These are phyloP conservation scores for Brotula barbata DNA, from an alignment of 2,797 vertebrate species.

Conservation along the genomic window DNA sequence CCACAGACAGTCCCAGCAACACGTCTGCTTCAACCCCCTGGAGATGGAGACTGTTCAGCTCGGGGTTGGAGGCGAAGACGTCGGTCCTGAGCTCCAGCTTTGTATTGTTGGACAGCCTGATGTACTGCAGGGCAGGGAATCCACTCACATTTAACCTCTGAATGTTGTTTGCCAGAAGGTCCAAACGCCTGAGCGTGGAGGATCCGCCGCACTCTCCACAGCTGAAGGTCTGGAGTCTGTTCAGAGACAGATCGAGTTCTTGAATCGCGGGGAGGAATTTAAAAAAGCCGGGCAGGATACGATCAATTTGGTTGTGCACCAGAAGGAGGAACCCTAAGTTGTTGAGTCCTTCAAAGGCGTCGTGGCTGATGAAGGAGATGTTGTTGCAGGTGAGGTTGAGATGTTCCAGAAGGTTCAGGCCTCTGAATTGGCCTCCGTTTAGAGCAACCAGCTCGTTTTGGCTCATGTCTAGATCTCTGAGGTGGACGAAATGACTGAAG, in stretches of 20 bases:
- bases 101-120: constrained; percentile 50
- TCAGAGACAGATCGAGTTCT: constrained; percentile 31
- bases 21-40: constrained; percentile 20
- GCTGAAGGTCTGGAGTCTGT: constrained; percentile 30
- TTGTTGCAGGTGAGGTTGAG: constrained; percentile 50
- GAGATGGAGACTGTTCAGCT: constrained; percentile 27
- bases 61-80: constrained; percentile 30
- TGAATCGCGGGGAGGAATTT: constrained; percentile 23
- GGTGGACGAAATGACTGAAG: background rate
- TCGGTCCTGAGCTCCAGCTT: constrained; percentile 28
- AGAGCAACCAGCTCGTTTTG: constrained; percentile 39
- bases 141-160: constrained; percentile 35
- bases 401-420: constrained; percentile 2
- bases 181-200: background rate
- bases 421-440: constrained; percentile 36
- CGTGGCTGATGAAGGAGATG: constrained; percentile 37
- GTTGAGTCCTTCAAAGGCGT: constrained; percentile 24
- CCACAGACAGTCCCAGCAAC: constrained; percentile 20
- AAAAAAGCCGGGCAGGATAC: constrained; percentile 1
- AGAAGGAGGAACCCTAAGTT: constrained; percentile 22
- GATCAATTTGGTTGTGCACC: constrained; percentile 3
- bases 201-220: constrained; percentile 23
- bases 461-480: constrained; percentile 29
- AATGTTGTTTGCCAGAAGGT: constrained; percentile 38
- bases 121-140: constrained; percentile 39